phyloP scores from a whole-genome alignment of 2,113 vertebrate species.

The Trogon surrucura region DNA sequence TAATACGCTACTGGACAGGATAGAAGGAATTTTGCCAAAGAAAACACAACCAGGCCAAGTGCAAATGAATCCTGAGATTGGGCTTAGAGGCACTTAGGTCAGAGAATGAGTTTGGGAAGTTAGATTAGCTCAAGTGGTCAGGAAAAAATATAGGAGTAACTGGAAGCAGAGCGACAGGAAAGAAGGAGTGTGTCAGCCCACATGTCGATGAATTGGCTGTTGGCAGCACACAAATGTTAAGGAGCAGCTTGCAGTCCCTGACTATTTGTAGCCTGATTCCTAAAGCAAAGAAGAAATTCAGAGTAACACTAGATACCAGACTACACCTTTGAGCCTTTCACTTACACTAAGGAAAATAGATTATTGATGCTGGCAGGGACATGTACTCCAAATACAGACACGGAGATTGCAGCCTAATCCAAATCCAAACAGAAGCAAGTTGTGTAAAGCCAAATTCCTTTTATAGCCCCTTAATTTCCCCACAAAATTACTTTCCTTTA shows the following conservation, averaged over 20 bases:
- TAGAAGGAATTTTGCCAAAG: conserved; percentile 41
- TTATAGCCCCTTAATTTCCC: conserved; percentile 59
- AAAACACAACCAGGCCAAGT: conserved; percentile 21
- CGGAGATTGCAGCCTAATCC: conserved; percentile 52
- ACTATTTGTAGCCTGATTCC: conserved; percentile 44
- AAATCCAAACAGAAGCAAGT: conserved; percentile 70
- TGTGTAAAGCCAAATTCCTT: conserved; percentile 63
- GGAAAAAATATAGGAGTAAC: background rate
- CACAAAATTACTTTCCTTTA: conserved; percentile 59
- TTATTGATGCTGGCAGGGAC: conserved; percentile 63
- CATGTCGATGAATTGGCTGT: conserved; percentile 20
- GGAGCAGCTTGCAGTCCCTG: conserved; percentile 14
- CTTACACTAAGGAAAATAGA: conserved; percentile 58
- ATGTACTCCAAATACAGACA: conserved; percentile 35
- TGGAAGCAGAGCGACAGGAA: background rate
- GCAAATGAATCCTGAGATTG: background rate
- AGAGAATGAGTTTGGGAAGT: background rate
- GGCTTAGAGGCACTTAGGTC: background rate
- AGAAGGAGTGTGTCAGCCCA: background rate
- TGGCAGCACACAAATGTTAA: conserved; percentile 30
- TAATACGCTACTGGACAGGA: background rate
- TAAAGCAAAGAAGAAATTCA: conserved; percentile 51
- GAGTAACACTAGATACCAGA: conserved; percentile 45
- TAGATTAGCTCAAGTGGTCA: background rate
- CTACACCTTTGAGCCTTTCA: conserved; percentile 48